Conservation (phyloP, 2,113 vertebrate species). For the Pygoscelis adeliae region DNA sequence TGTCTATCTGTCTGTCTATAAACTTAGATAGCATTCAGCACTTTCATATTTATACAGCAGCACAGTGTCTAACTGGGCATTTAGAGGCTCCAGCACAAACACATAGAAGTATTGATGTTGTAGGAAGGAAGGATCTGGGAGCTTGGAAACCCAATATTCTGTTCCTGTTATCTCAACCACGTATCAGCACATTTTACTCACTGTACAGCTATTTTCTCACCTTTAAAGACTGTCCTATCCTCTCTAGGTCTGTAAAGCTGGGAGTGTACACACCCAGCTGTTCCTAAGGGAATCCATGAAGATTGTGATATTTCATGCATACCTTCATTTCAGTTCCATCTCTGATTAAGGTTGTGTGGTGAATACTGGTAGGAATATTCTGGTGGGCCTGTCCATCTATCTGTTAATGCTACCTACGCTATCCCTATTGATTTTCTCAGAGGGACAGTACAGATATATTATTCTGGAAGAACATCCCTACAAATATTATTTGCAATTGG, state of each 20-base stretch:
- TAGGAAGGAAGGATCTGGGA: neutral
- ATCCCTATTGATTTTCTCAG: neutral
- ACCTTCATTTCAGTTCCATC: neutral
- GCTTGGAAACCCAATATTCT: neutral
- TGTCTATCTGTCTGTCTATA: neutral
- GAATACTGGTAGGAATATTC: neutral
- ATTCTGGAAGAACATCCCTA: neutral
- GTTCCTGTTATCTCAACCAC: neutral
- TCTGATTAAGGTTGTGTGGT: neutral
- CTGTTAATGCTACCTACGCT: neutral
- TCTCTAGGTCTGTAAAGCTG: neutral
- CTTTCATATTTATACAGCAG: neutral
- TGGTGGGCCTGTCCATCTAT: neutral
- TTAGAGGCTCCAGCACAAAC: neutral
- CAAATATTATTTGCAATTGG: neutral
- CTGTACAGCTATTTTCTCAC: neutral
- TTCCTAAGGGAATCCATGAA: neutral
- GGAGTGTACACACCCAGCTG: neutral
- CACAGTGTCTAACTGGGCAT: rapidly evolving
- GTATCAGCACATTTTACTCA: neutral
- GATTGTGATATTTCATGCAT: neutral
- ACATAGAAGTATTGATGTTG: neutral
- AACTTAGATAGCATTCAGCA: neutral
- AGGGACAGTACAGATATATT: neutral
- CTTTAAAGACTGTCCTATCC: neutral